Evolutionary conservation across 2,113 vertebrate species (phyloP).

Genomic region (Tetraodon nigroviridis): DNA sequence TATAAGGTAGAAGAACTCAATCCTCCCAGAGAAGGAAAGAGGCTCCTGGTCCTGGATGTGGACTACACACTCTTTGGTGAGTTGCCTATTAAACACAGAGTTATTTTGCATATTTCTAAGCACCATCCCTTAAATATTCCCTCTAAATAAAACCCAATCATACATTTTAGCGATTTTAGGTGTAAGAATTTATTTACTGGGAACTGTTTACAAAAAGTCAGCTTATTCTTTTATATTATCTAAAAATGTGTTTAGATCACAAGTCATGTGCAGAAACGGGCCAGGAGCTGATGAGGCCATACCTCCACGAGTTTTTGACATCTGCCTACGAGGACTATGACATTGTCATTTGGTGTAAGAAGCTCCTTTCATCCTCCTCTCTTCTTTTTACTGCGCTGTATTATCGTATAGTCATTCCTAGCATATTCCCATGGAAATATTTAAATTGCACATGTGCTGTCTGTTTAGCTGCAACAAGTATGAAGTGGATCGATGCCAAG

Average conservation of each 20-base stretch:
- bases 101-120: not conserved
- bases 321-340: constrained; percentile 98
- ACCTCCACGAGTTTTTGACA: constrained; percentile 95
- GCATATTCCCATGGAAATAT: not conserved
- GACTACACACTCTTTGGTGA: constrained; percentile 98
- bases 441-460: constrained; percentile 4
- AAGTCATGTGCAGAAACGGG: constrained; percentile 98
- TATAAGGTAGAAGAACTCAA: constrained; percentile 96
- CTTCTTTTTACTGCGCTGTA: not conserved
- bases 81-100: constrained; percentile 37
- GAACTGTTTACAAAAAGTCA: not conserved
- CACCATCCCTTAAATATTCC: not conserved
- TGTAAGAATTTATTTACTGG: no score
- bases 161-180: no score
- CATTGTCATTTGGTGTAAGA: constrained; percentile 99
- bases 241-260: constrained; percentile 79
- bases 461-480: constrained; percentile 93
- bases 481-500: constrained; percentile 99
- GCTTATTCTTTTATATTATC: not conserved
- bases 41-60: constrained; percentile 92
- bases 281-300: constrained; percentile 95
- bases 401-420: not conserved
- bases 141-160: not conserved
- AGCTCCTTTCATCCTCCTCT: not conserved
- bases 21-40: constrained; percentile 92